A percentile compares a stretch with the other conserved stretches of the same genome.
Conservation (phyloP, 2,888 invertebrate genomes). For the Alsophila aescularia region DNA sequence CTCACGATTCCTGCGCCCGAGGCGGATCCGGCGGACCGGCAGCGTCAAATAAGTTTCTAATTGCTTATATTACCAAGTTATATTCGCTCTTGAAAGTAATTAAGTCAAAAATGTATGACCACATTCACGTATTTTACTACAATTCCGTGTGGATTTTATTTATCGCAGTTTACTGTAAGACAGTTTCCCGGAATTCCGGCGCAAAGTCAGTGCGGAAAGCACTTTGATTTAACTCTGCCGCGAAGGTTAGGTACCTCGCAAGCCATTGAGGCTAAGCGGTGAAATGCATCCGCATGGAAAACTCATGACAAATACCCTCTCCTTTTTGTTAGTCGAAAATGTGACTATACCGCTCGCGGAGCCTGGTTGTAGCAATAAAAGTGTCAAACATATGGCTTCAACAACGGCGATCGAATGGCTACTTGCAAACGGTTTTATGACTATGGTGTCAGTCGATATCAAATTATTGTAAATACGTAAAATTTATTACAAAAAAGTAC, state of each 20-base stretch:
- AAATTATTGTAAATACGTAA: neutral
- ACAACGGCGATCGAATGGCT: slow-evolving; percentile 26
- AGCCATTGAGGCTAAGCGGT: slow-evolving; percentile 66
- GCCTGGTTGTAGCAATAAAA: slow-evolving; percentile 57
- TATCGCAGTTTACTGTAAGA: neutral
- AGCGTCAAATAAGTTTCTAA: slow-evolving; percentile 84
- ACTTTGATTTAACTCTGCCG: slow-evolving; percentile 61
- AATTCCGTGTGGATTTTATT: slow-evolving; percentile 50
- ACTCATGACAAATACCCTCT: slow-evolving; percentile 68
- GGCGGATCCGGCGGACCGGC: slow-evolving; percentile 80
- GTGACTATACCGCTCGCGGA: slow-evolving; percentile 65
- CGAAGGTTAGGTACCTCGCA: slow-evolving; percentile 60
- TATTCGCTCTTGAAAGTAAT: slow-evolving; percentile 81
- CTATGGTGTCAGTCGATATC: neutral
- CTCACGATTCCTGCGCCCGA: slow-evolving; percentile 78
- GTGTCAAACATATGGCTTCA: slow-evolving; percentile 52
- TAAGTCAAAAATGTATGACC: slow-evolving; percentile 77
- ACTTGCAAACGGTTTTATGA: slow-evolving; percentile 35
- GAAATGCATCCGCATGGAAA: slow-evolving; percentile 70
- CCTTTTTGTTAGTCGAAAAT: slow-evolving; percentile 66
- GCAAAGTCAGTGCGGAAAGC: slow-evolving; percentile 36
- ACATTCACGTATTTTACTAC: slow-evolving; percentile 68
- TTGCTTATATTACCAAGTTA: slow-evolving; percentile 84
- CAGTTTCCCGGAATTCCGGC: slow-evolving; percentile 26
- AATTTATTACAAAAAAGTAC: neutral